A percentile compares a stretch with the other conserved stretches of the same genome.
Conservation (phyloP, 1,140 invertebrate genomes). For the Oryctes rhinoceros region DNA sequence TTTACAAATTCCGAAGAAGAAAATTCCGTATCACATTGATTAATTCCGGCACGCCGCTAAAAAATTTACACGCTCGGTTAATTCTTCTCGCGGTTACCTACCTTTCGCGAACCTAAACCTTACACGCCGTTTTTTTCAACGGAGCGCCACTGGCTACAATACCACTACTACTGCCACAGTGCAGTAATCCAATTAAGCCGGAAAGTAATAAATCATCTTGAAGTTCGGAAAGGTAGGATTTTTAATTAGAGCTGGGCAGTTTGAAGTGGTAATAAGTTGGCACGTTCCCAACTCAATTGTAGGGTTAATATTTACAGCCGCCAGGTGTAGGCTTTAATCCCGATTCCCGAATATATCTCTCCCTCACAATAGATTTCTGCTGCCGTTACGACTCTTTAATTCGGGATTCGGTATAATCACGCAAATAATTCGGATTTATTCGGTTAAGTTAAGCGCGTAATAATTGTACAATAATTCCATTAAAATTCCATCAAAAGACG, state of each 20-base stretch:
- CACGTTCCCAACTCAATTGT: slow-evolving; percentile 39
- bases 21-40: background rate
- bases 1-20: slow-evolving; percentile 20
- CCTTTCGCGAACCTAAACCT: background rate
- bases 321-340: slow-evolving; percentile 35
- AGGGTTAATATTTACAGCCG: slow-evolving; percentile 38
- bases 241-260: slow-evolving; percentile 40
- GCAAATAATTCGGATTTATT: background rate
- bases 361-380: slow-evolving; percentile 6
- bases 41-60: slow-evolving; percentile 7
- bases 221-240: slow-evolving; percentile 40
- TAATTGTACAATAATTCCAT: no score
- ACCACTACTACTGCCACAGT: slow-evolving; percentile 24
- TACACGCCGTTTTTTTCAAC: background rate
- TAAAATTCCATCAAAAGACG: no score
- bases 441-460: no score
- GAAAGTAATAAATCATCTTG: slow-evolving; percentile 40
- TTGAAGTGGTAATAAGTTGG: slow-evolving; percentile 41
- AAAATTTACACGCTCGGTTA: slow-evolving; percentile 30
- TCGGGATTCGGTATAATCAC: background rate
- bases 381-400: background rate
- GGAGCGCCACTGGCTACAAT: slow-evolving; percentile 27
- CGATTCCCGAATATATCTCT: slow-evolving; percentile 23
- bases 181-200: slow-evolving; percentile 38
- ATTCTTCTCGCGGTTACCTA: slow-evolving; percentile 6